These are phyloP conservation scores for Eledone cirrhosa DNA, from an alignment of 2,888 invertebrate genomes.

Conservation along the genomic window DNA sequence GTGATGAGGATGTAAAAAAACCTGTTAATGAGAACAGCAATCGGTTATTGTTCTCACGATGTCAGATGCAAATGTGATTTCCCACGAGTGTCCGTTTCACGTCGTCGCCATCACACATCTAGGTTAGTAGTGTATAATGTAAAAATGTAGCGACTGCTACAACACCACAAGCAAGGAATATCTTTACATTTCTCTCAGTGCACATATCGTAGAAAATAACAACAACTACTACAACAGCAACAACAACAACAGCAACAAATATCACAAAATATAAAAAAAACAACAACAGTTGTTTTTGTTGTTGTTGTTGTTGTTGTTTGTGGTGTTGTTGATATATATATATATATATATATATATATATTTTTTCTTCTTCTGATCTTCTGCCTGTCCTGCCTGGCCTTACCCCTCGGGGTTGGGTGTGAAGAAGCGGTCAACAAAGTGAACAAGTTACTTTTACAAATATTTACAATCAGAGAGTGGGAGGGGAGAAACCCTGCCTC, in stretches of 20 bases:
- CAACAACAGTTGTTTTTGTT: too few relatives aligned
- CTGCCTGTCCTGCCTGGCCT: too few relatives aligned
- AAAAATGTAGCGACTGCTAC: neutral
- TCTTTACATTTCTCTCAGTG: slow-evolving; percentile 4
- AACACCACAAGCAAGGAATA: neutral
- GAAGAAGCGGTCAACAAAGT: too few relatives aligned
- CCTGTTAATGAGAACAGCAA: slow-evolving; percentile 43
- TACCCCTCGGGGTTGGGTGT: too few relatives aligned
- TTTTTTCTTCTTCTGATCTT: too few relatives aligned
- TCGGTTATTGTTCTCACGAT: slow-evolving; percentile 64
- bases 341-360: too few relatives aligned
- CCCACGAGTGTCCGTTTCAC: slow-evolving; percentile 61
- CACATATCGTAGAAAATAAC: neutral
- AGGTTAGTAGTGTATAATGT: slow-evolving; percentile 29
- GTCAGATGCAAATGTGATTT: slow-evolving; percentile 63
- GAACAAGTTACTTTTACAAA: too few relatives aligned
- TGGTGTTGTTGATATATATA: too few relatives aligned
- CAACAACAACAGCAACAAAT: neutral
- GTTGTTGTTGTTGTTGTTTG: too few relatives aligned
- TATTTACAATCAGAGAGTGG: too few relatives aligned
- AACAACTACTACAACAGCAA: neutral
- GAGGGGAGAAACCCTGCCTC: too few relatives aligned
- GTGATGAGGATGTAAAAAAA: neutral
- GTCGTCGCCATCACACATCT: slow-evolving; percentile 17
- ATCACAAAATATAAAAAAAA: too few relatives aligned